A percentile compares a stretch with the other conserved stretches of the same genome.
phyloP scores from a whole-genome alignment of 2,113 vertebrate species.

The Rhagologus leucostigma region DNA sequence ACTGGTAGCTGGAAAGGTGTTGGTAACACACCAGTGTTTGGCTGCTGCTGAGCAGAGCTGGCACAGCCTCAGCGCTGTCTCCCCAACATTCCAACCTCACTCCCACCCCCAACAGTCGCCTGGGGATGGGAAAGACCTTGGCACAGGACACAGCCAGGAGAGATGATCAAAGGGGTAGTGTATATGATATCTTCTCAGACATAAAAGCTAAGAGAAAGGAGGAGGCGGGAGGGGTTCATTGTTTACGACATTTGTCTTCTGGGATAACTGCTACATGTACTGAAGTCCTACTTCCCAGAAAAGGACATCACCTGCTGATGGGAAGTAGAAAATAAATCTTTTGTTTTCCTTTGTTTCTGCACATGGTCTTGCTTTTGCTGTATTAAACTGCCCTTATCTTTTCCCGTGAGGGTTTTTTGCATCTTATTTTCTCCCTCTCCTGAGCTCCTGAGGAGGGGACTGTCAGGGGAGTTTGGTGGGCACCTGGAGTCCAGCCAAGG shows the following conservation, averaged over 20 bases:
- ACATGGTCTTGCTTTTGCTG: not conserved
- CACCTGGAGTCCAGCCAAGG: not conserved
- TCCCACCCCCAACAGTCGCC: fast-evolving
- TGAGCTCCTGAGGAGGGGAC: not conserved
- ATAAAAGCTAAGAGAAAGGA: not conserved
- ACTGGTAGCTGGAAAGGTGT: not conserved
- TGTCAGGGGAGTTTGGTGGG: not conserved
- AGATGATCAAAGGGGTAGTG: not conserved
- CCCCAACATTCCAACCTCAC: not conserved
- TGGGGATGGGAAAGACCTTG: not conserved
- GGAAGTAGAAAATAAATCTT: not conserved
- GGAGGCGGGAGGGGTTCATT: fast-evolving
- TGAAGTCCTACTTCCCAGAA: not conserved
- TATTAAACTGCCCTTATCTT: not conserved
- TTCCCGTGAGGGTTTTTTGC: not conserved
- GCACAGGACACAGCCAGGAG: not conserved
- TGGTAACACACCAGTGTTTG: not conserved
- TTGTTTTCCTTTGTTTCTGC: not conserved
- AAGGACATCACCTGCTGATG: not conserved
- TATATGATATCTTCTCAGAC: not conserved
- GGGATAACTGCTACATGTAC: not conserved
- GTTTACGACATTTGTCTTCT: not conserved
- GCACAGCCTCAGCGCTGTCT: not conserved
- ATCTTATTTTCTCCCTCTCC: not conserved
- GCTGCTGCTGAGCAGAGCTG: not conserved